Conservation (phyloP, 2,113 vertebrate genomes). For the Rhynchomys soricoides region DNA sequence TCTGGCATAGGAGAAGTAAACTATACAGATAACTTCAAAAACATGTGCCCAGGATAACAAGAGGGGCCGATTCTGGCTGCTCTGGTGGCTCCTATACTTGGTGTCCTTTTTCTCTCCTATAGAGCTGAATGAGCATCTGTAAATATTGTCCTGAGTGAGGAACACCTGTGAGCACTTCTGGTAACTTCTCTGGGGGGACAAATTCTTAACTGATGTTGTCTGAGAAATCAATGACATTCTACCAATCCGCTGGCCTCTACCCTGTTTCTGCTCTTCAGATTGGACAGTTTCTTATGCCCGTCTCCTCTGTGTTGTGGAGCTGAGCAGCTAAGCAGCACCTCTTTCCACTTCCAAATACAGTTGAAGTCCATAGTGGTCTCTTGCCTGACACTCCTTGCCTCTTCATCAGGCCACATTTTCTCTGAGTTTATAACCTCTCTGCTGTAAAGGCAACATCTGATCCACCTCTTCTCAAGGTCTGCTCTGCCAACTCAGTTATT, state of each 20-base stretch:
- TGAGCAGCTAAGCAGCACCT: neutral
- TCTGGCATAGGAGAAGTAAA: neutral
- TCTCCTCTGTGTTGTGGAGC: no score
- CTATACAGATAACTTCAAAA: neutral
- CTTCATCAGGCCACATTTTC: neutral
- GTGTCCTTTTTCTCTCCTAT: neutral
- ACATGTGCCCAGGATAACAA: no score
- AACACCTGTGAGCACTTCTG: neutral
- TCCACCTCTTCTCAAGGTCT: neutral
- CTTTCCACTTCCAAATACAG: neutral
- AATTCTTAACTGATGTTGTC: rapidly evolving
- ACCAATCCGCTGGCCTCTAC: rapidly evolving
- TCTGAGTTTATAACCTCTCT: neutral
- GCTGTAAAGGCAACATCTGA: neutral
- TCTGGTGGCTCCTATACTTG: neutral
- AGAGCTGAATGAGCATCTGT: neutral
- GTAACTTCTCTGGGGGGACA: neutral
- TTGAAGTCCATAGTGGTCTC: neutral
- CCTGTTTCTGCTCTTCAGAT: neutral
- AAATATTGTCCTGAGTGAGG: neutral
- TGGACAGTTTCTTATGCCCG: neutral
- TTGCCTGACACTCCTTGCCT: neutral
- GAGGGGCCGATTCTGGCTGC: rapidly evolving
- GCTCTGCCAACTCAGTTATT: neutral
- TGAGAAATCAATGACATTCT: neutral